A percentile compares a stretch with the other conserved stretches of the same genome.
Conservation (phyloP, 2,113 vertebrate species). For the Sorex araneus region DNA sequence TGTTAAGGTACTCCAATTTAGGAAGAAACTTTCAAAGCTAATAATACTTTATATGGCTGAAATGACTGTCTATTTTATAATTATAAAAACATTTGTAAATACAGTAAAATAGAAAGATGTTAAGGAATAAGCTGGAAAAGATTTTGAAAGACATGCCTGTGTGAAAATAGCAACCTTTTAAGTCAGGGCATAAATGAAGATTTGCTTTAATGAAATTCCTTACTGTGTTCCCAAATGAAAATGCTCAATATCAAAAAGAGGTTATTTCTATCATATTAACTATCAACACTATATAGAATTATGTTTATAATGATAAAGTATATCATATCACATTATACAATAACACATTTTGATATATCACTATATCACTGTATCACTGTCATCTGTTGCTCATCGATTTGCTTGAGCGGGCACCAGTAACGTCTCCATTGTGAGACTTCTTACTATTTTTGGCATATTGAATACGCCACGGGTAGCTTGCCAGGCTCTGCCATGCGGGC, state of each 20-base stretch:
- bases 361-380: too few species aligned
- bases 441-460: too few species aligned
- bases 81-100: not conserved
- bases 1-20: not conserved
- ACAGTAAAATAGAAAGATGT: not conserved
- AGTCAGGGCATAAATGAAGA: not conserved
- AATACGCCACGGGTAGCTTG: too few species aligned
- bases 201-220: not conserved
- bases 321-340: too few species aligned
- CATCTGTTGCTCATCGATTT: too few species aligned
- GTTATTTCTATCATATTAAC: not conserved
- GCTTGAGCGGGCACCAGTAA: too few species aligned
- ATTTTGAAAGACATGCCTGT: not conserved
- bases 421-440: too few species aligned
- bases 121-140: not conserved
- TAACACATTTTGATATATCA: too few species aligned
- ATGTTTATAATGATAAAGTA: too few species aligned
- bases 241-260: not conserved
- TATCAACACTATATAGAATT: too few species aligned
- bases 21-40: constrained; percentile 32
- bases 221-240: not conserved
- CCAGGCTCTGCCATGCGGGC: too few species aligned
- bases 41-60: not conserved
- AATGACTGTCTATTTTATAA: not conserved
- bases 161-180: not conserved